These are phyloP conservation scores for Notolabrus celidotus DNA, from an alignment of 2,797 vertebrate genomes.

Conservation along the genomic window DNA sequence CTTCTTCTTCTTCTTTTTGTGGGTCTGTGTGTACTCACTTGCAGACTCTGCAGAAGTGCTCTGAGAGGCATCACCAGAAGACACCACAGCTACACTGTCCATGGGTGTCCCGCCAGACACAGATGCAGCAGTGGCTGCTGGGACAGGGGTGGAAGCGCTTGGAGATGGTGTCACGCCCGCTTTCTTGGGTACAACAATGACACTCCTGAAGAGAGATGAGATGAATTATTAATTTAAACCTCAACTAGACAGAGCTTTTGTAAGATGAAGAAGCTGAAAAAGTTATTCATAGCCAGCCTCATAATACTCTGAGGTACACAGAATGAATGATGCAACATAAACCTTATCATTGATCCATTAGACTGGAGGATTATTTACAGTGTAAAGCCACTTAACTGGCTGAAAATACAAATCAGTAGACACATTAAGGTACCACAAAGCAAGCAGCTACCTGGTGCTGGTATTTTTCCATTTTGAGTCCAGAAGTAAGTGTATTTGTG, in stretches of 20 bases:
- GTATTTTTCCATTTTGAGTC: no score
- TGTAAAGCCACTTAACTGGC: no score
- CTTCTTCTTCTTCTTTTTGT: background rate
- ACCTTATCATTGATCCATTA: no score
- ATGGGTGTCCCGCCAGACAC: constrained; percentile 77
- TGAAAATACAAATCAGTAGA: no score
- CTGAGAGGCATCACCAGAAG: constrained; percentile 87
- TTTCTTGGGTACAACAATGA: constrained; percentile 93
- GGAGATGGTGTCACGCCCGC: constrained; percentile 75
- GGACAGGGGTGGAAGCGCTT: constrained; percentile 54
- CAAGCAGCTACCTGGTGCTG: no score
- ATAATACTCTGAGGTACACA: no score
- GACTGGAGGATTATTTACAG: no score
- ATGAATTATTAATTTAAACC: constrained; percentile 22
- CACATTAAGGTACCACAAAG: no score
- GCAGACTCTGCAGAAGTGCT: constrained; percentile 78
- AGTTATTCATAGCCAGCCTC: background rate
- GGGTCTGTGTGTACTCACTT: constrained; percentile 78
- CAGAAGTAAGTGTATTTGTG: no score
- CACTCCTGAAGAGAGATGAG: constrained; percentile 86
- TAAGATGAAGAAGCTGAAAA: constrained; percentile 27
- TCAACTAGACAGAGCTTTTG: constrained; percentile 7
- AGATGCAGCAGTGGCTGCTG: constrained; percentile 63
- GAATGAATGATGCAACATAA: no score
- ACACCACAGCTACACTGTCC: constrained; percentile 92